phyloP scores from a whole-genome alignment of 2,797 vertebrate species.

The Simalia tracyae region DNA sequence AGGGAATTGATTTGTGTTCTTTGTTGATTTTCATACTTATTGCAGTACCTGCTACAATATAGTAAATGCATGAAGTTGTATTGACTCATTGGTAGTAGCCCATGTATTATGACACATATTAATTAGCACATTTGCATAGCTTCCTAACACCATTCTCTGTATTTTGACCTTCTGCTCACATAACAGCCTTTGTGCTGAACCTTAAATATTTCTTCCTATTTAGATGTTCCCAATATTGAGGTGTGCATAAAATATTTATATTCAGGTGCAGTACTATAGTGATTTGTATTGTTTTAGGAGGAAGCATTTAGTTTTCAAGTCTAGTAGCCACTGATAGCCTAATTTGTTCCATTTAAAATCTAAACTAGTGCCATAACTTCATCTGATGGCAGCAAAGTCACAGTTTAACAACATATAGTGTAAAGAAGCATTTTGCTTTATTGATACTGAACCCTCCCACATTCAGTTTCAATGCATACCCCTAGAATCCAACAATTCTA shows the following conservation, averaged over 20 bases:
- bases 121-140: background rate
- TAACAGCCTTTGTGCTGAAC: background rate
- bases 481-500: background rate
- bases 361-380: background rate
- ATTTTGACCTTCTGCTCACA: background rate
- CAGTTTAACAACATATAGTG: background rate
- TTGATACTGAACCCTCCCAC: background rate
- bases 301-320: background rate
- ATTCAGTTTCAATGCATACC: background rate
- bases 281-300: background rate
- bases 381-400: background rate
- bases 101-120: background rate
- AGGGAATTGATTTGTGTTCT: background rate
- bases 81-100: background rate
- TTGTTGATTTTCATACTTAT: slow-evolving; percentile 3
- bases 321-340: background rate
- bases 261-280: background rate
- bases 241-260: background rate
- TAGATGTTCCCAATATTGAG: background rate
- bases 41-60: slow-evolving; percentile 1
- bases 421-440: background rate
- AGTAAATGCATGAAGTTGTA: background rate
- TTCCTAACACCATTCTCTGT: background rate
- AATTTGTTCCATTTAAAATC: background rate
- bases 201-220: background rate